A percentile compares a stretch with the other conserved stretches of the same genome.
Conservation (phyloP, 2,113 vertebrate species). For the Thryonomys swinderianus region DNA sequence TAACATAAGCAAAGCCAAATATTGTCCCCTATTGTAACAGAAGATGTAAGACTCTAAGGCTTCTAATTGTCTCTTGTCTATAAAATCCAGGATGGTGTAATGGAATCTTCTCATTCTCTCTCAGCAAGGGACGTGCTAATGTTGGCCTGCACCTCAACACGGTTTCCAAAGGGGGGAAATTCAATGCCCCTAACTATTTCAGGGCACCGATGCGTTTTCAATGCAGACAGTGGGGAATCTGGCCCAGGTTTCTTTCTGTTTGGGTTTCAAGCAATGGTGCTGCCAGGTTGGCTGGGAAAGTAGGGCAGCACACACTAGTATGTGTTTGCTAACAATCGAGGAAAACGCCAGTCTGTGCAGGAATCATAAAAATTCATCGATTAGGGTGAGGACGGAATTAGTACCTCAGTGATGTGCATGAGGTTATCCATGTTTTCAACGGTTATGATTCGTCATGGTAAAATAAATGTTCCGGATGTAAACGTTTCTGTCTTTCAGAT, state of each 20-base stretch:
- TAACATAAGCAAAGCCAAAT: conserved; percentile 14
- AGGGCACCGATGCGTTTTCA: conserved; percentile 25
- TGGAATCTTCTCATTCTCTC: background rate
- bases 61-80: background rate
- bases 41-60: background rate
- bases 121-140: conserved; percentile 40
- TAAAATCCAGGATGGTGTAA: background rate
- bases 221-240: background rate
- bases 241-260: conserved; percentile 10
- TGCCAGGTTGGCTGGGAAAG: conserved; percentile 40
- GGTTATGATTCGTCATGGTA: background rate
- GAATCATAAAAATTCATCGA: background rate
- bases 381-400: background rate
- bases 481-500: background rate
- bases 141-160: background rate
- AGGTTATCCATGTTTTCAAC: background rate
- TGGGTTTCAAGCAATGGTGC: background rate
- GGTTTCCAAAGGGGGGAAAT: background rate
- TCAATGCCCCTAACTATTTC: background rate
- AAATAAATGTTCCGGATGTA: background rate
- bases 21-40: background rate
- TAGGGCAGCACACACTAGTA: conserved; percentile 30
- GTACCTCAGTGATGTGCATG: background rate
- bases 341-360: background rate
- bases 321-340: background rate